Evolutionary conservation across 2,888 invertebrate species (phyloP), one percentile per base, ranked within the genome.

Genomic region (Nomada lathburiana): DNA sequence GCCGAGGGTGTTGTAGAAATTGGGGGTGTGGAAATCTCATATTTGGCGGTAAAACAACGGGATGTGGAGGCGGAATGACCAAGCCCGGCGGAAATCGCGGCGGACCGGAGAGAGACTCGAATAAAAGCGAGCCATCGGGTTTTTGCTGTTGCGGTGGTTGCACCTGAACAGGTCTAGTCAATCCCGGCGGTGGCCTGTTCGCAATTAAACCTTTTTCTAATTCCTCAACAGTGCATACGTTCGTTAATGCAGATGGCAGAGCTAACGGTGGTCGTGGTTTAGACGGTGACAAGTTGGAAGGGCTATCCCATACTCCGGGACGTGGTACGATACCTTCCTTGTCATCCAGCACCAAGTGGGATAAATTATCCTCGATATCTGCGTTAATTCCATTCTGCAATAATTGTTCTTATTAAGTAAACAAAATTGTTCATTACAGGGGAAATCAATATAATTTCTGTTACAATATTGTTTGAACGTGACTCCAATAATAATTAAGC

Each of bases 211-310:
- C 96, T 59, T 96, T 94, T 91, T 97, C 97, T 90, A 97, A 87
- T 92, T 97, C 97, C 90, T 97, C 97, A 11, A 97, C 96, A 0
- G 97, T 97, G 92, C 96, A 96, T 59, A 96, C 96, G 94, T 96
- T 96, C 91, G 96, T 96, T 71, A 95, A 92, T 13, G 90, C 57
- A 11, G 88, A 79, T 63, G 89, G 83, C 42, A 80, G 64, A 44
- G 80, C 63, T 75, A 90, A 86, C 4, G 89, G 86, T 50, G 86
- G 83, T 64, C 88, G 82, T 50, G 88, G 75, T 77, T 90, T 90
- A 1, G 89, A 83, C 65, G 91, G 73, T 4, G 92, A 86, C 60
- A 93, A 87, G 84, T 92, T 92, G 5, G 90, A 88, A 29, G 94
- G 93, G 86, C 93, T 94, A 36, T 94, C 93, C 95, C 95, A 95